Evolutionary conservation across 2,113 vertebrate genomes (phyloP).

Genomic region (Notothenia rossii): DNA sequence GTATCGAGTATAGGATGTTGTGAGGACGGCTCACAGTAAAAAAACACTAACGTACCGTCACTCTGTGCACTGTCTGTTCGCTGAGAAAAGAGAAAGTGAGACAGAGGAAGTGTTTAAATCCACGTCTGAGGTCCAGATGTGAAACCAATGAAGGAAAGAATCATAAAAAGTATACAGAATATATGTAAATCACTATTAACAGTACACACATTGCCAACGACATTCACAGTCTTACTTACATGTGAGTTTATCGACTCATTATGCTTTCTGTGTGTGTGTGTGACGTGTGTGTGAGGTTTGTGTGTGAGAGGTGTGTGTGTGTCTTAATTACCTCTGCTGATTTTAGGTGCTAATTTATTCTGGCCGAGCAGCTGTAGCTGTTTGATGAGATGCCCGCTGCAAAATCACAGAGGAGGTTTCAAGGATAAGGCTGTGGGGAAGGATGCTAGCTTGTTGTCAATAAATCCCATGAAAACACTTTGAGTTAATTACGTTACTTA

Average conservation of each 20-base stretch:
- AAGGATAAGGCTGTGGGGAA: background rate
- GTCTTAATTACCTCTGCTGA: constrained; percentile 63
- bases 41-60: constrained; percentile 9
- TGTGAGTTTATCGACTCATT: constrained; percentile 20
- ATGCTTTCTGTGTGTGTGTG: constrained; percentile 37
- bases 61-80: no score
- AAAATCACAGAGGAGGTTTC: background rate
- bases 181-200: constrained; percentile 1
- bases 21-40: no score
- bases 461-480: background rate
- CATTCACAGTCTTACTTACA: constrained; percentile 36
- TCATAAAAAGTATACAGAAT: background rate
- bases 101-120: constrained; percentile 20
- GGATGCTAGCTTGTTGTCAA: background rate
- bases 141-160: constrained; percentile 49
- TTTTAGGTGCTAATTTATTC: constrained; percentile 70
- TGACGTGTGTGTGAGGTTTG: no score
- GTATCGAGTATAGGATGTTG: no score
- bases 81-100: no score
- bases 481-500: no score
- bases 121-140: constrained; percentile 29
- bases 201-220: constrained; percentile 59
- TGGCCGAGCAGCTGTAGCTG: constrained; percentile 32
- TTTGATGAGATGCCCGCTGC: constrained; percentile 14
- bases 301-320: constrained; percentile 8